Evolutionary conservation across 2,797 vertebrate genomes (phyloP).

Genomic region (Characodon lateralis): DNA sequence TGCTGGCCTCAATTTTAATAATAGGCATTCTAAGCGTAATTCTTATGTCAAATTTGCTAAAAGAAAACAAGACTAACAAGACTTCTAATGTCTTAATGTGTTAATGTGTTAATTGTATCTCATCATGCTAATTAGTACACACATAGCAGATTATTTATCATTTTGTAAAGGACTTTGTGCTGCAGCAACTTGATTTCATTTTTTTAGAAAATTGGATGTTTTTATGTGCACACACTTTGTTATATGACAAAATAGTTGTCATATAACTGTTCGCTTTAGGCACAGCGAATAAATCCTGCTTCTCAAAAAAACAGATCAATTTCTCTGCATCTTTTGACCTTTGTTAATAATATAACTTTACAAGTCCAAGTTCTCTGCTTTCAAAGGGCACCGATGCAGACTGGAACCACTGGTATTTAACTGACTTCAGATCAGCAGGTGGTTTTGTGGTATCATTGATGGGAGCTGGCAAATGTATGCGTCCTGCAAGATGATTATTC

Average conservation of each 20-base stretch:
- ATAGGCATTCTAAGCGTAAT: not conserved
- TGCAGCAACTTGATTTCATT: not conserved
- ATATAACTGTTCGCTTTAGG: constrained; percentile 9
- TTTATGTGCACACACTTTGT: not conserved
- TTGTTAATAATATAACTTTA: constrained; percentile 93
- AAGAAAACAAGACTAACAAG: not conserved
- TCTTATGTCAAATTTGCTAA: too few species aligned
- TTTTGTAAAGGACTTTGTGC: not conserved
- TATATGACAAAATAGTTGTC: constrained; percentile 3
- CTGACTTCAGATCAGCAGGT: constrained; percentile 82
- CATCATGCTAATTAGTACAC: not conserved
- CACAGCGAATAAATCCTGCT: constrained; percentile 20
- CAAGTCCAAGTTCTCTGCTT: constrained; percentile 82
- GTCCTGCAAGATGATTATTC: constrained; percentile 55
- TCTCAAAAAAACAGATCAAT: constrained; percentile 86
- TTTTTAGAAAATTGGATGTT: constrained; percentile 12
- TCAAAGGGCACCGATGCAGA: constrained; percentile 84
- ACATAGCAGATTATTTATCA: not conserved
- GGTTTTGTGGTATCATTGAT: constrained; percentile 81
- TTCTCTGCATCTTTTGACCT: constrained; percentile 88
- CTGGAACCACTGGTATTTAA: constrained; percentile 89
- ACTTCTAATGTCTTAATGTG: not conserved
- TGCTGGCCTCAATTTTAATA: not conserved
- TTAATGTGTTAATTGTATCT: not conserved
- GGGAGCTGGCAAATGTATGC: constrained; percentile 81